Evolutionary conservation across 2,888 invertebrate genomes (phyloP), one percentile per base, ranked within the genome.

Genomic region (Trichogramma evanescens): DNA sequence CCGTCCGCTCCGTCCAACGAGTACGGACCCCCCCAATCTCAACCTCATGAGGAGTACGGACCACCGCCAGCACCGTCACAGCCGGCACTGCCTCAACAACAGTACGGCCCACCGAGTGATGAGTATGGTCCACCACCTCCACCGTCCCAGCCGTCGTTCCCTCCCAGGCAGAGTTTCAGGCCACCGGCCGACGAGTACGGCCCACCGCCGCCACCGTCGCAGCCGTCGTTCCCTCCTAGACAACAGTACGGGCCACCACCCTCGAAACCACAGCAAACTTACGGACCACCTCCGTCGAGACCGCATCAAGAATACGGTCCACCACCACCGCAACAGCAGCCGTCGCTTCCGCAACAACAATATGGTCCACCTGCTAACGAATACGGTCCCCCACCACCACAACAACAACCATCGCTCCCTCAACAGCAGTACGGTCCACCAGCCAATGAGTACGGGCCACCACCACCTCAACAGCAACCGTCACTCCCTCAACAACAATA

Each of bases 321-420:
- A 43, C 56, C 58, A 54, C 55, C 50, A 43, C 43, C 54, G 44
- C 45, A 9, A 2, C 45, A 8, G 3, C 8, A n/a, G 2, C 8
- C n/a, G 2, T n/a, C 45, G n/a, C 9, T 9, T 0, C 45, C 8
- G 0, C 26, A 26, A 3, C 2, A 26, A 0, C 9, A 62, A 13
- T 56, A 65, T 8, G 58, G 61, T 7, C 55, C 45, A 43, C 72
- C 74, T 52, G 70, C 70, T 45, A 71, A 70, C 54, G 75, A 77
- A 58, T 76, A 74, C 58, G 80, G 79, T 49, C 76, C 79, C 43
- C n/a, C 8, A 45, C 45, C n/a, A n/a, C 8, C 8, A 0, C 45
- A 45, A 45, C n/a, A 45, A 3, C 45, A 45, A 2, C 45, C 45
- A 3, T 45, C n/a, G 3, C n/a, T 45, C 2, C 45, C 45, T 13